phyloP scores from a whole-genome alignment of 2,113 vertebrate genomes.

The Oenanthe melanoleuca region DNA sequence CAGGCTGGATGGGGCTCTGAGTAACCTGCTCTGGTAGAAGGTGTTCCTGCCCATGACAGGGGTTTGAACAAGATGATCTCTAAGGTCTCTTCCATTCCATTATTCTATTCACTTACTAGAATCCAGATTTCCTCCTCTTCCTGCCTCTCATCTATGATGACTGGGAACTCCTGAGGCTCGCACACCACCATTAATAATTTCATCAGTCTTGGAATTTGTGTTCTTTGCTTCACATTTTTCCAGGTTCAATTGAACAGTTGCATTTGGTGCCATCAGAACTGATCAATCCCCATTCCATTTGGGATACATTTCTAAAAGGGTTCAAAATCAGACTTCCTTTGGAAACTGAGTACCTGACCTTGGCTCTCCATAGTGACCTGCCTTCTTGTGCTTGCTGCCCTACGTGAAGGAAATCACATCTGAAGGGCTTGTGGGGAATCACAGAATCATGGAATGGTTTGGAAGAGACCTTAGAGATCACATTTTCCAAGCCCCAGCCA shows the following conservation, averaged over 20 bases:
- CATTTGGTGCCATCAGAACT: neutral
- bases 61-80: neutral
- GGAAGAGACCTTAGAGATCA: neutral
- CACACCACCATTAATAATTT: neutral
- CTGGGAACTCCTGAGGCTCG: neutral
- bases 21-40: neutral
- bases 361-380: neutral
- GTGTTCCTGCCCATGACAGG: neutral
- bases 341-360: neutral
- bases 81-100: neutral
- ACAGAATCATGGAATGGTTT: neutral
- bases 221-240: neutral
- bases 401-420: neutral
- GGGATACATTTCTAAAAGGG: neutral
- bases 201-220: neutral
- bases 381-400: neutral
- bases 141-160: neutral
- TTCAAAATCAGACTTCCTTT: neutral
- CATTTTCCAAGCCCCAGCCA: neutral
- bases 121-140: neutral
- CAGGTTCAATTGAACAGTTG: neutral
- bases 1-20: neutral
- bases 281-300: neutral
- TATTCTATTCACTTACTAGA: neutral
- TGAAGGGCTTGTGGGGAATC: neutral